phyloP scores from a whole-genome alignment of 1,140 invertebrate genomes.

The Battus philenor region DNA sequence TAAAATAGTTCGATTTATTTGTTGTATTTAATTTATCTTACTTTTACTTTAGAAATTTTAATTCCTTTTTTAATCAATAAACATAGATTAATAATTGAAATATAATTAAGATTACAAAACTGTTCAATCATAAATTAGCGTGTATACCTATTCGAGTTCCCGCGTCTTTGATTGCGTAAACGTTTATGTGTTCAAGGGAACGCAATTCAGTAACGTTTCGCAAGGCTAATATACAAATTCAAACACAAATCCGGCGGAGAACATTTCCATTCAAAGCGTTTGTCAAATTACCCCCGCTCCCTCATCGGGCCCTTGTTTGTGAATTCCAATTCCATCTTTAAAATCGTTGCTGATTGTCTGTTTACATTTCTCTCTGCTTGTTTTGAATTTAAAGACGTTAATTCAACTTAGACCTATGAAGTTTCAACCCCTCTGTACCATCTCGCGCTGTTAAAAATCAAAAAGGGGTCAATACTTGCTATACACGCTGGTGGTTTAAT shows the following conservation, averaged over 20 bases:
- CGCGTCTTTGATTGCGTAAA: slow-evolving; percentile 12
- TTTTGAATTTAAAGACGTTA: slow-evolving; percentile 61
- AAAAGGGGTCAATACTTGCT: no score
- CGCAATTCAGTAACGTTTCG: slow-evolving; percentile 13
- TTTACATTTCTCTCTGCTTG: slow-evolving; percentile 64
- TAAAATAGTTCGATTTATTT: no score
- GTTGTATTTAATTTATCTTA: no score
- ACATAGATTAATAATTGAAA: no score
- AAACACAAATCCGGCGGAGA: slow-evolving; percentile 30
- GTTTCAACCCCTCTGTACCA: slow-evolving; percentile 21
- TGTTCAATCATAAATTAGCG: slow-evolving; percentile 1
- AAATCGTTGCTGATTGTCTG: slow-evolving; percentile 69
- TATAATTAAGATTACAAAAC: not conserved
- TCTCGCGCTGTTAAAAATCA: no score
- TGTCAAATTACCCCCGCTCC: slow-evolving; percentile 48
- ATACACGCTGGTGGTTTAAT: no score
- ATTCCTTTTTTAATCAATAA: no score
- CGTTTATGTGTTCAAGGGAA: slow-evolving; percentile 12
- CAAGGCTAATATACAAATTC: slow-evolving; percentile 28
- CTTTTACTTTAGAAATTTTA: no score
- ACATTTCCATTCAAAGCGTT: slow-evolving; percentile 40
- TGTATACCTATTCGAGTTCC: slow-evolving; percentile 1
- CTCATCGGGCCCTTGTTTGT: slow-evolving; percentile 32
- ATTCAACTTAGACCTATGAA: slow-evolving; percentile 43
- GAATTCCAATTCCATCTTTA: slow-evolving; percentile 63